These are phyloP conservation scores for Strix uralensis DNA, from an alignment of 2,113 vertebrate species.

Conservation along the genomic window DNA sequence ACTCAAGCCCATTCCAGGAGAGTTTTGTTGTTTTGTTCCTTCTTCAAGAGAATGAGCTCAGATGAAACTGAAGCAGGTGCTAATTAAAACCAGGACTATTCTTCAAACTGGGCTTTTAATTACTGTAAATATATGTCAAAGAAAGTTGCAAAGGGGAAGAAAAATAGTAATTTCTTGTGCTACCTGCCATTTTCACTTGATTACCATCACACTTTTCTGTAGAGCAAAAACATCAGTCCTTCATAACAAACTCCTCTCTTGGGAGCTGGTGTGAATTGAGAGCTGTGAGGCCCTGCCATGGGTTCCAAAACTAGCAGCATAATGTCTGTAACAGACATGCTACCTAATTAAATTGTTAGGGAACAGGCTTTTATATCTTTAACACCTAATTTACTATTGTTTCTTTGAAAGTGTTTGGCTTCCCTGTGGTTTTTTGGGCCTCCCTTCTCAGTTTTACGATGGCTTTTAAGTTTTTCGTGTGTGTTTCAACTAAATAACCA, in stretches of 20 bases:
- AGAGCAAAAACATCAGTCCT: constrained; percentile 60
- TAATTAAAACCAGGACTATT: constrained; percentile 59
- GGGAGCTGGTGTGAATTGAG: constrained; percentile 54
- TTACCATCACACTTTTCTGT: constrained; percentile 60
- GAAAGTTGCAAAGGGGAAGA: constrained; percentile 56
- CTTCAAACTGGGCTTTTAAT: constrained; percentile 52
- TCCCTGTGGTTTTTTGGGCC: constrained; percentile 73
- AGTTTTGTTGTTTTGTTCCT: constrained; percentile 36
- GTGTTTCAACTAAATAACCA: constrained; percentile 62
- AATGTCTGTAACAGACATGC: constrained; percentile 76
- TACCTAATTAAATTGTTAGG: constrained; percentile 75
- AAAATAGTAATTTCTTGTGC: constrained; percentile 53
- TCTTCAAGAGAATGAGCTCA: constrained; percentile 7
- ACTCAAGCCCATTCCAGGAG: neutral
- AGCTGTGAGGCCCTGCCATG: constrained; percentile 68
- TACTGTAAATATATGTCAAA: constrained; percentile 55
- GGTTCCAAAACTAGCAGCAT: constrained; percentile 67
- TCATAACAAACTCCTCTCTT: constrained; percentile 63
- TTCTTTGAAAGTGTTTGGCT: constrained; percentile 75
- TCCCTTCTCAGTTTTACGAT: constrained; percentile 68
- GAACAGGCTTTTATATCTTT: constrained; percentile 76
- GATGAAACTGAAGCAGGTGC: constrained; percentile 64
- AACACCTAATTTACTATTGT: constrained; percentile 80
- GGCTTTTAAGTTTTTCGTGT: constrained; percentile 61
- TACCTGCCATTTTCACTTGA: constrained; percentile 68